A percentile compares a stretch with the other conserved stretches of the same genome.
Conservation (phyloP, 2,888 invertebrate species). For the Tiphia femorata region DNA sequence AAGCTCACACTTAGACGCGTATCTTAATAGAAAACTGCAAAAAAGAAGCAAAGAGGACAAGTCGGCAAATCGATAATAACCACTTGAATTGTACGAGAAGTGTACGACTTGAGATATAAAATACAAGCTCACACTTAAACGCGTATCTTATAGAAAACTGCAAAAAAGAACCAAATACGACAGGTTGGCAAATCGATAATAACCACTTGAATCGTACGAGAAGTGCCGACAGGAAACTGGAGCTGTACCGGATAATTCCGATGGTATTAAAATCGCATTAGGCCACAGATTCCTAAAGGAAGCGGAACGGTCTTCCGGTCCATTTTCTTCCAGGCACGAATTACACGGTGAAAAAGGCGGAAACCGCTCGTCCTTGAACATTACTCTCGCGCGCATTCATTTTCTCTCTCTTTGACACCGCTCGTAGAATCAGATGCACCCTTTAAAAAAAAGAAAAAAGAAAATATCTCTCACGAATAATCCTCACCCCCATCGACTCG, state of each 20-base stretch:
- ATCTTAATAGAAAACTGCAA: background rate
- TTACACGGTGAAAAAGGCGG: constrained; percentile 12
- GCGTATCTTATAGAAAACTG: too few relatives aligned
- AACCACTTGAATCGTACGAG: constrained; percentile 7
- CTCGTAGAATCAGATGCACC: background rate
- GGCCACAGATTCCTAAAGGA: constrained; percentile 17
- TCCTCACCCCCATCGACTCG: constrained; percentile 9
- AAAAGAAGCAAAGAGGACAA: background rate
- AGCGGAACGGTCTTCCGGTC: constrained; percentile 32
- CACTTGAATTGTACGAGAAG: constrained; percentile 10
- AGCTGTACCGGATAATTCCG: constrained; percentile 27
- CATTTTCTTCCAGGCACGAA: constrained; percentile 15
- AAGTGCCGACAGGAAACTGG: constrained; percentile 35
- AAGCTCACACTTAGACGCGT: too few relatives aligned
- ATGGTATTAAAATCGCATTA: constrained; percentile 56
- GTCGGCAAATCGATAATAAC: background rate
- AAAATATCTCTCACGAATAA: background rate
- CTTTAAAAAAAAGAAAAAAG: background rate
- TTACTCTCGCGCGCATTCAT: constrained; percentile 10
- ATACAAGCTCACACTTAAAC: too few relatives aligned
- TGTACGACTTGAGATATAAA: too few relatives aligned
- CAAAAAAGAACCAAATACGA: background rate
- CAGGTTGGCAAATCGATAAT: background rate
- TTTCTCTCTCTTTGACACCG: constrained; percentile 5
- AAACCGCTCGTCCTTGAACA: constrained; percentile 11